phyloP scores from a whole-genome alignment of 1,140 invertebrate genomes.

The Drosophila orosa region DNA sequence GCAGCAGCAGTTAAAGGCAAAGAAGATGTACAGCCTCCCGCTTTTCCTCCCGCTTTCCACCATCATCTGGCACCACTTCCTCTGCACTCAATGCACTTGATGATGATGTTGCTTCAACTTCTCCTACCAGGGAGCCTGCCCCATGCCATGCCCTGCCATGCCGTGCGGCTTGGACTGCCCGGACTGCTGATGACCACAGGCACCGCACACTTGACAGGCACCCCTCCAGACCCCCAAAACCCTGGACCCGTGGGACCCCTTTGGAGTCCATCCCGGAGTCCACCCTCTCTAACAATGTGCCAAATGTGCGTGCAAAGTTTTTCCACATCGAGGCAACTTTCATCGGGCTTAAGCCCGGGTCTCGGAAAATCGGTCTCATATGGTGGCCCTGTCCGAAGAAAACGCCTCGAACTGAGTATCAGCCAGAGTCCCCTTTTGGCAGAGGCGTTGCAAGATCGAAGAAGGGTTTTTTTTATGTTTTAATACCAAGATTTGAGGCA shows the following conservation, averaged over 20 bases:
- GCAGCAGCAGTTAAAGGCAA: conserved; percentile 24
- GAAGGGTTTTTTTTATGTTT: not conserved
- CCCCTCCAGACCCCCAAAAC: not conserved
- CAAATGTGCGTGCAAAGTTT: conserved; percentile 62
- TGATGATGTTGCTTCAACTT: conserved; percentile 46
- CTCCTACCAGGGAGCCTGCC: not conserved
- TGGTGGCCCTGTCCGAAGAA: conserved; percentile 32
- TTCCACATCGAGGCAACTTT: conserved; percentile 50
- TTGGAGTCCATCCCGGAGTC: not conserved
- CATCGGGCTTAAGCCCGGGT: conserved; percentile 25
- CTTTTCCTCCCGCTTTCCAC: not conserved
- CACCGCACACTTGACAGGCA: conserved; percentile 50
- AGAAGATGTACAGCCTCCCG: conserved; percentile 14
- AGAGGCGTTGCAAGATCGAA: not conserved
- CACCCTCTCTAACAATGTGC: conserved; percentile 44
- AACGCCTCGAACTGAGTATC: conserved; percentile 8
- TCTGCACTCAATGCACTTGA: conserved; percentile 41
- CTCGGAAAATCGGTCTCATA: conserved; percentile 38
- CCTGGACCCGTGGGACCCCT: not conserved
- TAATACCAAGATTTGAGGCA: not conserved
- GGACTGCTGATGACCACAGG: conserved; percentile 56
- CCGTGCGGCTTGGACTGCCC: conserved; percentile 17
- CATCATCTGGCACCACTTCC: conserved; percentile 17
- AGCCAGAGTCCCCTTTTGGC: not conserved
- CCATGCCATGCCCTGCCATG: not conserved